Base-by-base conservation (phyloP, 2,113 vertebrate genomes). In the Oxygymnocypris stewartii region DNA sequence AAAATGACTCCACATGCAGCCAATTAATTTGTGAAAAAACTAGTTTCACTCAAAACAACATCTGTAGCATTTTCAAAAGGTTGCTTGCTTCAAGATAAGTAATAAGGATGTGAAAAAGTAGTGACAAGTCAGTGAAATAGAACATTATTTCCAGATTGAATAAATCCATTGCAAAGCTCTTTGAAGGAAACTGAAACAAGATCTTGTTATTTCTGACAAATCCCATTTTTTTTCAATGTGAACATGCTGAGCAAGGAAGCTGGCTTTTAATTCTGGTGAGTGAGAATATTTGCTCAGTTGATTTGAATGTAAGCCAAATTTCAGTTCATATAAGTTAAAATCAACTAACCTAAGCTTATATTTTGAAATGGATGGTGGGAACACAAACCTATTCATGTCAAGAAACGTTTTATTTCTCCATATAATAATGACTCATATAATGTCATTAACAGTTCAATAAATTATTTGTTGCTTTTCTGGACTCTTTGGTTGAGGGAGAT, bases 81-180 rank as follows among this genome's bases (percentile, higher is more conserved):
- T 81, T 79, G 77, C 65, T 59, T 67, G 63, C 63, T 65, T 78
- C 25, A 82, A 86, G 74, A 63, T 54, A 51, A 63, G 63, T 65
- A 86, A 82, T 80, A 77, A 69, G 79, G 54, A 76, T 77, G 79
- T 82, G 73, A 86, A 79, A 90, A 76, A 86, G n/a, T 78, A 6
- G 28, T 20, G 63, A 51, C 61, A 69, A 71, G 25, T 51, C 63
- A 71, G 25, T 51, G 37, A 88, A 86, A 77, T 69, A 87, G 80
- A 89, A 91, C 88, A 90, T 87, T 85, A 61, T 80, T 86, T 87
- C 87, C 88, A 88, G 87, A 87, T 76, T 88, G 79, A 25, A 81
- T 85, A 44, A 79, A 89, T 91, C 79, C 87, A 77, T 69, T 75
- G 87, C 84, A 88, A 89, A 90, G 89, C 81, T 88, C 86, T 86